Evolutionary conservation across 2,888 invertebrate species (phyloP).

Genomic region (Lumbricus terrestris): DNA sequence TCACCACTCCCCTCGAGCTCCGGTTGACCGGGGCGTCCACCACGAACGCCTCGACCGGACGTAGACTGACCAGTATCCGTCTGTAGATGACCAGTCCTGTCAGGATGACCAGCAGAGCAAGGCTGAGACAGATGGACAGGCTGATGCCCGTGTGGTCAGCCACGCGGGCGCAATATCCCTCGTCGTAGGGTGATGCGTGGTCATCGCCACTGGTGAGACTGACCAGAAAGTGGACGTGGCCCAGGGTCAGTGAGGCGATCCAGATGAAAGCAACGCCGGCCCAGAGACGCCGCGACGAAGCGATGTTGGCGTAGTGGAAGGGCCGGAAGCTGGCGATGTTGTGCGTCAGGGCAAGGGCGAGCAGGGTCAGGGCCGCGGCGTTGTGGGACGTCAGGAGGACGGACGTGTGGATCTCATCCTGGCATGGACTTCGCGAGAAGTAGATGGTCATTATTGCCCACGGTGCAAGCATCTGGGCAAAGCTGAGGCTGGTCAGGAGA

Average conservation of each 20-base stretch:
- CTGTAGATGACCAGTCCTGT: conserved; percentile 27
- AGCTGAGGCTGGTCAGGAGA: conserved; percentile 36
- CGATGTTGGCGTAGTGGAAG: conserved; percentile 36
- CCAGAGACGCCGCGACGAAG: conserved; percentile 33
- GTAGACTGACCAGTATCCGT: conserved; percentile 32
- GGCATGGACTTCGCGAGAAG: conserved; percentile 36
- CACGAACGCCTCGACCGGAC: conserved; percentile 29
- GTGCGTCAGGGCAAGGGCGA: conserved; percentile 30
- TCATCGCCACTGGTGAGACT: not conserved
- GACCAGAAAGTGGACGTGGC: conserved; percentile 35
- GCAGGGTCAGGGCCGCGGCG: conserved; percentile 33
- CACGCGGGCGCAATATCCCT: conserved; percentile 33
- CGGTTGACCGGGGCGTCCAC: conserved; percentile 7
- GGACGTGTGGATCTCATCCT: conserved; percentile 37
- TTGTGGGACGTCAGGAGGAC: conserved; percentile 36
- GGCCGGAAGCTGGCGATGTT: conserved; percentile 37
- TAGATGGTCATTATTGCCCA: conserved; percentile 39
- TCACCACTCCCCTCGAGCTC: conserved; percentile 30
- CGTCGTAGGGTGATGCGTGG: not conserved
- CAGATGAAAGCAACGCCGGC: conserved; percentile 33
- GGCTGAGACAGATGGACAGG: conserved; percentile 25
- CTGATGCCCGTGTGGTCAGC: conserved; percentile 28
- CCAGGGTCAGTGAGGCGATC: conserved; percentile 31
- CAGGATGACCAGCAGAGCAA: conserved; percentile 25
- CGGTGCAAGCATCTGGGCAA: conserved; percentile 37